Evolutionary conservation across 92 coral and sea anemone genomes (phyloP), one percentile per base, ranked within the genome.

Genomic region (Muricea muricata): DNA sequence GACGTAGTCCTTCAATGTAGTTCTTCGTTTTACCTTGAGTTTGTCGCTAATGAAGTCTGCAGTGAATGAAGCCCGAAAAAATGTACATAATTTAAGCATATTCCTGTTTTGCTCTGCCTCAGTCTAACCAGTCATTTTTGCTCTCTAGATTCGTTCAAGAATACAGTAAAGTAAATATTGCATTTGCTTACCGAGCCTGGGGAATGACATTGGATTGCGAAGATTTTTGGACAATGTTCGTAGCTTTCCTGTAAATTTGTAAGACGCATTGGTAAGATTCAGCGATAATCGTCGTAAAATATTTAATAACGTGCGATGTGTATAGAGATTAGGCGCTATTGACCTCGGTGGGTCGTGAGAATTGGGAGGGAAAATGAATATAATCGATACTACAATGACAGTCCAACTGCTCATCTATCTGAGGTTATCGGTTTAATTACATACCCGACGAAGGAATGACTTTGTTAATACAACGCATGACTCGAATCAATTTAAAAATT

Each of bases 271-370:
- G 70, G 70, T 63, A 63, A 63, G 70, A 28, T 12, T 26, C 42
- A 10, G 18, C 18, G 35, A 63, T 63, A 30, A 63, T 63, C 35
- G 70, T 29, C 14, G 37, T 28, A 28, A 63, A 63, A 15, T 63
- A 63, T 63, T 63, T 63, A 63, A 63, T 63, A 63, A 63, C 13
- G 35, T 26, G 35, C 12, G 70, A 29, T 26, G 35, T 63, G 70
- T 30, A 32, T 30, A 63, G 21, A 26, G 70, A 63, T 63, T 32
- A 63, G 70, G 6, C 10, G 30, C 70, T 0, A n/a, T 13, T 63
- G 70, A 63, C 70, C 70, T 63, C 39, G n/a, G 39, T 30, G 23
- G 70, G 70, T 63, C 70, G 70, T 63, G 70, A 63, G 70, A 63
- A 63, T 63, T 63, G 70, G 37, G 37, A 52, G 60, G 60, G 23